phyloP scores from a whole-genome alignment of 2,797 vertebrate genomes.

The Gymnothorax javanicus region DNA sequence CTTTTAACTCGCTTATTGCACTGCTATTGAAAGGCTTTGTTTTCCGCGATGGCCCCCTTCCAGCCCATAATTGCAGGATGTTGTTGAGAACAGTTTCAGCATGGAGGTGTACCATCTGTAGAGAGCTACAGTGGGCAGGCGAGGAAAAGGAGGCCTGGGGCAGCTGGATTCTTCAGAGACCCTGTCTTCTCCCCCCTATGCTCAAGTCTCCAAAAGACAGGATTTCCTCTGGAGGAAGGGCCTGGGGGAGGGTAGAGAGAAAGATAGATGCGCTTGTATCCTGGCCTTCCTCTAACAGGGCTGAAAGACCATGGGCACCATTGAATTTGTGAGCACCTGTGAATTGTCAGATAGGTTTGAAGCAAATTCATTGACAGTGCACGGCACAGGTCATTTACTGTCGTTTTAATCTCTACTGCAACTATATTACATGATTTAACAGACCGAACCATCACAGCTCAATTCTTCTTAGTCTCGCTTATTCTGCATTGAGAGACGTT shows the following conservation, averaged over 20 bases:
- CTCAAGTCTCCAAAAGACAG: conserved; percentile 44
- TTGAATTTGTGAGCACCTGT: neutral
- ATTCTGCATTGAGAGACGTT: neutral
- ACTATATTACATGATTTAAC: neutral
- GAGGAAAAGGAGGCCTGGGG: neutral
- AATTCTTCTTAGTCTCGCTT: neutral
- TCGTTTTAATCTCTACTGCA: neutral
- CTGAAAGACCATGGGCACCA: neutral
- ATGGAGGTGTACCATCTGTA: neutral
- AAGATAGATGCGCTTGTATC: conserved; percentile 14
- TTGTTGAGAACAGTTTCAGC: neutral
- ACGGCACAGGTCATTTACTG: neutral
- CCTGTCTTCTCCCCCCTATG: neutral
- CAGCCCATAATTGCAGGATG: neutral
- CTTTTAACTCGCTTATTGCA: conserved; percentile 25
- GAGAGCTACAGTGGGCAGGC: neutral
- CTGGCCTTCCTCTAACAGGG: neutral
- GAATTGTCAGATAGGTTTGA: neutral
- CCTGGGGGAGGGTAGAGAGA: neutral
- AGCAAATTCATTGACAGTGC: neutral
- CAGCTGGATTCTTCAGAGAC: neutral
- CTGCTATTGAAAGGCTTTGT: conserved; percentile 22
- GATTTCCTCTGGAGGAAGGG: conserved; percentile 57
- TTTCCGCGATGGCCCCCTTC: neutral
- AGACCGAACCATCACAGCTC: neutral